A percentile compares a stretch with the other conserved stretches of the same genome.
These are phyloP conservation scores for Megaptera novaeangliae DNA, from an alignment of 2,113 vertebrate species.

Conservation along the genomic window DNA sequence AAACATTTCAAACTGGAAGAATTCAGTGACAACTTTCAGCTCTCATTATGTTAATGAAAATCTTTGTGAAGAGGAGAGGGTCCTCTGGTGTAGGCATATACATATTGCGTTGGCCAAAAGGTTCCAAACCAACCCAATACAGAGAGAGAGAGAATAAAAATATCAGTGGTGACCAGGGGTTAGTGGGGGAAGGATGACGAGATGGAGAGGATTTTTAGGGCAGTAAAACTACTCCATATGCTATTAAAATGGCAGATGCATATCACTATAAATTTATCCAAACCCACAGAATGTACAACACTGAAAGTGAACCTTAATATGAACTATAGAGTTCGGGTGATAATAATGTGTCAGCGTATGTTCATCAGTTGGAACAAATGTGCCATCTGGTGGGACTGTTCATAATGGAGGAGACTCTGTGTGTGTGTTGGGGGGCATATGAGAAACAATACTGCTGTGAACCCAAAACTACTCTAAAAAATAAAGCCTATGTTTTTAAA, in stretches of 20 bases:
- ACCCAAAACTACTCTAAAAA: neutral
- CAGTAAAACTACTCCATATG: neutral
- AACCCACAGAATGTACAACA: neutral
- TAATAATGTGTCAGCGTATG: neutral
- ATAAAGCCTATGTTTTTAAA: neutral
- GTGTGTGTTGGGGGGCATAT: neutral
- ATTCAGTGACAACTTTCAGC: neutral
- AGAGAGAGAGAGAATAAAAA: neutral
- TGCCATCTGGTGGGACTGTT: neutral
- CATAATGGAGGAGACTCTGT: neutral
- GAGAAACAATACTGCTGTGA: neutral
- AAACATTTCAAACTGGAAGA: neutral
- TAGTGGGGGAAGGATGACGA: neutral
- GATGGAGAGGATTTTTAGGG: neutral
- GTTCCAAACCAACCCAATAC: neutral
- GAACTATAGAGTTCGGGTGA: neutral
- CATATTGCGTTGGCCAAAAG: too few relatives aligned
- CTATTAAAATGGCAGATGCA: neutral
- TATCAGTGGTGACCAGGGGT: neutral
- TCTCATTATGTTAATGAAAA: neutral
- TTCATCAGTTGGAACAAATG: neutral
- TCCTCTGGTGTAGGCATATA: neutral
- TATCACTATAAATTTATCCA: neutral
- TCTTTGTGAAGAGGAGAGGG: neutral
- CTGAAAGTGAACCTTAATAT: neutral